Evolutionary conservation across 2,113 vertebrate genomes (phyloP).

Genomic region (Nothobranchius furzeri): DNA sequence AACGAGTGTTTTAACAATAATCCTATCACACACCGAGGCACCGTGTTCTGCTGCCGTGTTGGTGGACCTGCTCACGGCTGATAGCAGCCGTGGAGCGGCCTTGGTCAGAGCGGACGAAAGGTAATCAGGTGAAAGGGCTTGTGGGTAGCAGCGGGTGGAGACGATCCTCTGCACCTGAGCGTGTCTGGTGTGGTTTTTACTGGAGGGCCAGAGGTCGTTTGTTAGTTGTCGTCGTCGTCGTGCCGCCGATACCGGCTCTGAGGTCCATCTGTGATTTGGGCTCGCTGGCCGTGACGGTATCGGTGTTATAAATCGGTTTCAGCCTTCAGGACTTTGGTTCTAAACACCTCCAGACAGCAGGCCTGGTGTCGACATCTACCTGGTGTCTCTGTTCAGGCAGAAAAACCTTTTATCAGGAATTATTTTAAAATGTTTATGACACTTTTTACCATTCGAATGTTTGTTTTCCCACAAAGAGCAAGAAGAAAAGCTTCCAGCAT

Average conservation of each 20-base stretch:
- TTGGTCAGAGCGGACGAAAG: slow-evolving; percentile 52
- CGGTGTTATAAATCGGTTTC: not conserved
- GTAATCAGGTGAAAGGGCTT: slow-evolving; percentile 54
- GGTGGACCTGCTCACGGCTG: slow-evolving; percentile 26
- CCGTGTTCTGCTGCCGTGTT: slow-evolving; percentile 42
- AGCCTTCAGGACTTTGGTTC: slow-evolving; percentile 5
- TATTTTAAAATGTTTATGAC: too few species aligned
- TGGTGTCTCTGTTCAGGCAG: too few species aligned
- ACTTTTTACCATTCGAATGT: too few species aligned
- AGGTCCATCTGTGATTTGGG: slow-evolving; percentile 5
- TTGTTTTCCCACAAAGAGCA: too few species aligned
- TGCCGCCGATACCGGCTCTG: slow-evolving; percentile 12
- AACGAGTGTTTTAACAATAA: slow-evolving; percentile 46
- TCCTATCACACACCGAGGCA: slow-evolving; percentile 46
- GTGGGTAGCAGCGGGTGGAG: not conserved
- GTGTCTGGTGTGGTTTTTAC: too few species aligned
- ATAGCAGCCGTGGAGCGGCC: slow-evolving; percentile 58
- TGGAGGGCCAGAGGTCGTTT: too few species aligned
- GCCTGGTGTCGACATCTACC: too few species aligned
- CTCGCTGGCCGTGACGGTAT: slow-evolving; percentile 26
- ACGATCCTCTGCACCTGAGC: too few species aligned
- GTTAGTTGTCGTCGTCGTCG: not conserved
- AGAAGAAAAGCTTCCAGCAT: too few species aligned
- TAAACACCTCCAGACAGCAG: too few species aligned
- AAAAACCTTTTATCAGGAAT: too few species aligned